A percentile compares a stretch with the other conserved stretches of the same genome.
Evolutionary conservation across 1,140 invertebrate genomes (phyloP).

Genomic region (Homalodisca vitripennis): DNA sequence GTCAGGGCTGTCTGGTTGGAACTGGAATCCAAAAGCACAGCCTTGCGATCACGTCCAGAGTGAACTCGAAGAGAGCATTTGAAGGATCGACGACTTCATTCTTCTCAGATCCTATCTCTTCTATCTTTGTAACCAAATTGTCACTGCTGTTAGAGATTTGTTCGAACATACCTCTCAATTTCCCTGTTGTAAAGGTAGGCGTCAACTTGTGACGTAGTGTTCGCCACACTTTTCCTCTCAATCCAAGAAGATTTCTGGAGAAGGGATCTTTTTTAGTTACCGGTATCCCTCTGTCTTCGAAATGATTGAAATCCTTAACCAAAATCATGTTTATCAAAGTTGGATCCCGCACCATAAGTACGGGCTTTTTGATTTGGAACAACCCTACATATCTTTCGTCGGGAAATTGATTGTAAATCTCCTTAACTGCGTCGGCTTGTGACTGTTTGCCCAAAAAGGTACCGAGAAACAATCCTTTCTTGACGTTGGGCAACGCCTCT

Average conservation of each 20-base stretch:
- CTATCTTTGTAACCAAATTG: constrained; percentile 42
- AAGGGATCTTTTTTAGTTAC: too few species aligned
- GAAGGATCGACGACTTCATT: constrained; percentile 40
- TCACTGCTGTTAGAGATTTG: too few species aligned
- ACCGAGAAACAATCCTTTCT: too few species aligned
- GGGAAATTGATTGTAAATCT: not conserved
- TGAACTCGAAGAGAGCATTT: constrained; percentile 42
- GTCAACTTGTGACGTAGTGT: too few species aligned
- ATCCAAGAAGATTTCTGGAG: too few species aligned
- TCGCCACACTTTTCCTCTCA: too few species aligned
- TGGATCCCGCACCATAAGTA: constrained; percentile 5
- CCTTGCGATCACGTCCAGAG: constrained; percentile 45
- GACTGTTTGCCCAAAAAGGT: too few species aligned
- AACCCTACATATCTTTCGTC: constrained; percentile 4
- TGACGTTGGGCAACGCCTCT: too few species aligned
- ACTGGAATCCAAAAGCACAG: constrained; percentile 46
- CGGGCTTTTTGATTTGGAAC: not conserved
- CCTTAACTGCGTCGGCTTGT: too few species aligned
- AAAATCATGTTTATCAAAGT: not conserved
- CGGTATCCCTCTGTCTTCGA: constrained; percentile 5
- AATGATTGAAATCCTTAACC: constrained; percentile 6
- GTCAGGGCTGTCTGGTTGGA: too few species aligned
- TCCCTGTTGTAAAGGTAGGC: too few species aligned
- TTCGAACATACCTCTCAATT: too few species aligned
- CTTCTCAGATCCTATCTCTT: constrained; percentile 49